Evolutionary conservation across 2,888 invertebrate species (phyloP), one percentile per base, ranked within the genome.

Genomic region (Lottia gigantea): DNA sequence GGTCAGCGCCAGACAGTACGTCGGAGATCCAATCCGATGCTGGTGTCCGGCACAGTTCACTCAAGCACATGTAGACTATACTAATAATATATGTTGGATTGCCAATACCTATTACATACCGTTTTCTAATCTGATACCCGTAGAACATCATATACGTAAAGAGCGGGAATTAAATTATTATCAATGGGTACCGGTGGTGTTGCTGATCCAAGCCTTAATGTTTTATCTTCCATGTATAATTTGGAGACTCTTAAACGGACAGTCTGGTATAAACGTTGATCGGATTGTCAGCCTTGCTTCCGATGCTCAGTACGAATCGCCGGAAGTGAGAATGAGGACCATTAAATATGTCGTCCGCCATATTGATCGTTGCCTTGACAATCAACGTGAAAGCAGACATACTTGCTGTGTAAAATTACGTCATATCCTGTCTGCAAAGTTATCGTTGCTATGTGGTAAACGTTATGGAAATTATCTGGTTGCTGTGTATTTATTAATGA

Each of bases 51-150:
- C 89, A 4, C 88, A 90, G 78, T 90, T 90, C 82, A 89, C 90
- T 8, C 88, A 88, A 46, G 89, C 89, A 25, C 90, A 90, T 85
- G 89, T 90, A 72, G 89, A 90, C 74, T 90, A 90, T 82, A 88
- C 90, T 23, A 90, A 90, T 82, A 90, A 90, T 83, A 89, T 90
- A 76, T 90, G 90, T 82, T 90, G 90, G 90, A 89, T 90, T 64
- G 88, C 89, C 73, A 90, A 90, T 81, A 90, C 90, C 4, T 90
- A 90, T 79, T 90, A 89, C 83, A 82, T 87, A 68, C 84, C 86
- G 49, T 81, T 85, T 74, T 79, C 80, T 55, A 79, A 81, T 70
- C 72, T 73, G 26, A 77, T 79, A 46, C 74, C 74, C 26, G 66
- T 75, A 46, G 81, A 81, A 65, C 72, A 82, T 23, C 74, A 78